Conservation (phyloP, 2,113 vertebrate genomes). For the Lepus americanus region DNA sequence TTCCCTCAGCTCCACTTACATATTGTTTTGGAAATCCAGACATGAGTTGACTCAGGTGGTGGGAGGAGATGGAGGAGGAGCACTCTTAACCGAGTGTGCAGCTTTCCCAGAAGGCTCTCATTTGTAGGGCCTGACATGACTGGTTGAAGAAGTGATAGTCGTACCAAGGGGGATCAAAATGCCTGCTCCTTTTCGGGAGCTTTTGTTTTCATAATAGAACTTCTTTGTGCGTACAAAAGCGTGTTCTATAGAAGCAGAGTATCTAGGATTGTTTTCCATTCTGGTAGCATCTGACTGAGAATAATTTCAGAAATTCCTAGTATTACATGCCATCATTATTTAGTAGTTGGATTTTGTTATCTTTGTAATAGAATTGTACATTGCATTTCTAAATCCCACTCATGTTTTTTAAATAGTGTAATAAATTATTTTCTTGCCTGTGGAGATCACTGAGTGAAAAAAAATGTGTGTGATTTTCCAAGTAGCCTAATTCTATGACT, state of each 20-base stretch:
- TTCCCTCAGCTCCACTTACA: neutral
- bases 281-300: slow-evolving; percentile 1
- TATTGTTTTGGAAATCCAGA: neutral
- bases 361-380: slow-evolving; percentile 22
- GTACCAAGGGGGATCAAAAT: neutral
- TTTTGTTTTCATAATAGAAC: slow-evolving; percentile 49
- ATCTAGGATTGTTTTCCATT: slow-evolving; percentile 41
- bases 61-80: neutral
- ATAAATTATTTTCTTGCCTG: slow-evolving; percentile 40
- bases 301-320: slow-evolving; percentile 59
- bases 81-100: neutral
- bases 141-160: neutral
- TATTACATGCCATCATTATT: neutral
- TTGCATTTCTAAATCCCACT: slow-evolving; percentile 43
- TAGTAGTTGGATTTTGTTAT: slow-evolving; percentile 48
- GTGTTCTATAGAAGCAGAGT: slow-evolving; percentile 18
- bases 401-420: slow-evolving; percentile 24
- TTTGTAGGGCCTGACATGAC: neutral
- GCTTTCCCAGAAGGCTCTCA: neutral
- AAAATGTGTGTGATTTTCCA: neutral
- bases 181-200: slow-evolving; percentile 2
- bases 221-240: slow-evolving; percentile 36
- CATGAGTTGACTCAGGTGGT: neutral
- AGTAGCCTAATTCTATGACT: neutral
- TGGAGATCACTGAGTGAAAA: neutral